Percentiles rank a stretch among this genome's conserved stretches.
Conservation (phyloP, 1,140 invertebrate species). For the Eumeta japonica region DNA sequence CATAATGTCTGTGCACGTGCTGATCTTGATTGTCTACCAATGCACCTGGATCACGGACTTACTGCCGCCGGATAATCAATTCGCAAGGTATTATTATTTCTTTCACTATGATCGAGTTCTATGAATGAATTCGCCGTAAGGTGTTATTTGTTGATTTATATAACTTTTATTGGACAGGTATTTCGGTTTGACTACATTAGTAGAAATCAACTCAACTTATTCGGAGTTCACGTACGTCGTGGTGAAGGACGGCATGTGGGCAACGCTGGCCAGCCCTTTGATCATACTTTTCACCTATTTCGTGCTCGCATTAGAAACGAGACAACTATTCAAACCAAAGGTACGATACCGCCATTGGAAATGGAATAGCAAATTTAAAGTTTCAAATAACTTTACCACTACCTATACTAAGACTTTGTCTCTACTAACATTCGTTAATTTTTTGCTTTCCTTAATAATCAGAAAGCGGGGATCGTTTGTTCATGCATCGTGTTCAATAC, state of each 20-base stretch:
- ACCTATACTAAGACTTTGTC: too few relatives aligned
- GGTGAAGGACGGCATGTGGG: slow-evolving; percentile 37
- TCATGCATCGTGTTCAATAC: too few relatives aligned
- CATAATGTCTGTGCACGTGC: slow-evolving; percentile 74
- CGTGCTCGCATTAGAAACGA: slow-evolving; percentile 68
- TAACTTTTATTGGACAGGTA: slow-evolving; percentile 56
- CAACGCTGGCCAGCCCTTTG: slow-evolving; percentile 38
- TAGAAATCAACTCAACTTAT: slow-evolving; percentile 52
- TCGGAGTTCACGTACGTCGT: slow-evolving; percentile 34
- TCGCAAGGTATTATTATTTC: slow-evolving; percentile 64
- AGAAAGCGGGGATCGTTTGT: too few relatives aligned
- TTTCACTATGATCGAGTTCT: too few relatives aligned
- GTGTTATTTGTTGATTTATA: slow-evolving; percentile 2
- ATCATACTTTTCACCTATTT: slow-evolving; percentile 73
- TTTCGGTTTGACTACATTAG: slow-evolving; percentile 66
- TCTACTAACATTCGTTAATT: too few relatives aligned
- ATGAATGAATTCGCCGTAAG: slow-evolving; percentile 1
- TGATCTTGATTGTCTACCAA: slow-evolving; percentile 82
- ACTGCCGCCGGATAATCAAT: slow-evolving; percentile 66
- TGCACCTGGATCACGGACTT: slow-evolving; percentile 77
- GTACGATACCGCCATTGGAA: too few relatives aligned
- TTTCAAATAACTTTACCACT: too few relatives aligned
- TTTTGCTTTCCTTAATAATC: too few relatives aligned
- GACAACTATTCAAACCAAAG: slow-evolving; percentile 67
- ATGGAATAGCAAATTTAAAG: too few relatives aligned